phyloP scores from a whole-genome alignment of 2,888 invertebrate genomes.

The Oscheius sp. region DNA sequence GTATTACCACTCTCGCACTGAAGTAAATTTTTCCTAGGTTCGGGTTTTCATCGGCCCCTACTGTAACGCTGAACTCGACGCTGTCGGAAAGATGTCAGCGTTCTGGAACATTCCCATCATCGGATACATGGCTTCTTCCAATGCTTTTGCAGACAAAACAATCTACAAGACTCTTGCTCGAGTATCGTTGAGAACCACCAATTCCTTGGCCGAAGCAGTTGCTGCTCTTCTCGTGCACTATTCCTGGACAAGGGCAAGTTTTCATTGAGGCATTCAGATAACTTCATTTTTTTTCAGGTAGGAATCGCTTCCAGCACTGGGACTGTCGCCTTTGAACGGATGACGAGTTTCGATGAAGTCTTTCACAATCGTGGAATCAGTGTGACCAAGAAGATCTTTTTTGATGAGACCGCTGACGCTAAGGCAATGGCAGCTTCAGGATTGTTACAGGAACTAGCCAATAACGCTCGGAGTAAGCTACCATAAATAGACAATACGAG shows the following conservation, averaged over 20 bases:
- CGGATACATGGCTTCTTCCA: constrained; percentile 72
- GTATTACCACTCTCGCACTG: no score
- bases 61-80: constrained; percentile 64
- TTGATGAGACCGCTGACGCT: constrained; percentile 67
- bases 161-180: constrained; percentile 71
- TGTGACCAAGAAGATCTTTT: constrained; percentile 64
- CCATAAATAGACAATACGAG: no score
- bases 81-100: constrained; percentile 72
- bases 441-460: constrained; percentile 64
- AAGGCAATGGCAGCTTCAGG: constrained; percentile 64
- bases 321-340: constrained; percentile 66
- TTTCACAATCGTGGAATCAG: constrained; percentile 64
- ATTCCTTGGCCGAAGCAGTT: constrained; percentile 69
- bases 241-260: constrained; percentile 62
- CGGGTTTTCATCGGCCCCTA: constrained; percentile 72
- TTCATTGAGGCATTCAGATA: not conserved
- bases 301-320: constrained; percentile 71
- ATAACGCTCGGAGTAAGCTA: constrained; percentile 33
- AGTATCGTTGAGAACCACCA: constrained; percentile 70
- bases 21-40: constrained; percentile 37
- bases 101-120: constrained; percentile 72
- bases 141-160: constrained; percentile 69
- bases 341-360: constrained; percentile 69
- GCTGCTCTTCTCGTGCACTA: constrained; percentile 69
- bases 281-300: constrained; percentile 40